Conservation (phyloP, 2,797 vertebrate genomes). For the Megalops cyprinoides region DNA sequence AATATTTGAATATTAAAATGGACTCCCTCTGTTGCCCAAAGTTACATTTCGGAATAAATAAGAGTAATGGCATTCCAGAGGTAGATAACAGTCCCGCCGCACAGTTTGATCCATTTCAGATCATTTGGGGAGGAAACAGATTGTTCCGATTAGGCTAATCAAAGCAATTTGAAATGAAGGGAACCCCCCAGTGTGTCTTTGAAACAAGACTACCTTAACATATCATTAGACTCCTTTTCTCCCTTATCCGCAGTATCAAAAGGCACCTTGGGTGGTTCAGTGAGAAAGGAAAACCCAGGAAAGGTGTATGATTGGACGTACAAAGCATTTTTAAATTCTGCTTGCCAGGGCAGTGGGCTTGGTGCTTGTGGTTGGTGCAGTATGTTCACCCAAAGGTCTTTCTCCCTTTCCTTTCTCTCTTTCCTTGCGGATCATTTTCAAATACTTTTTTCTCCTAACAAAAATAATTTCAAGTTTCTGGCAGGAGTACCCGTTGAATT, state of each 20-base stretch:
- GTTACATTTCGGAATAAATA: background rate
- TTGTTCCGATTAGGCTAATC: background rate
- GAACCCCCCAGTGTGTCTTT: background rate
- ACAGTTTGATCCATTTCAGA: background rate
- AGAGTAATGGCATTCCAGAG: background rate
- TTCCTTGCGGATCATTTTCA: too few species aligned
- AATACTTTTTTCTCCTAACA: background rate
- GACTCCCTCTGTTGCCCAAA: background rate
- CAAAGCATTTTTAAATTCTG: background rate
- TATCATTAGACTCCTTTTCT: background rate
- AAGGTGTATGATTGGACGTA: background rate
- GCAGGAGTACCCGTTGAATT: background rate
- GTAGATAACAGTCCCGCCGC: background rate
- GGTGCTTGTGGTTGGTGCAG: background rate
- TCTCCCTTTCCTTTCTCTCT: background rate
- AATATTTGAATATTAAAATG: background rate
- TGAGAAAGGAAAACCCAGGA: background rate
- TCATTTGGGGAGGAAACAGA: background rate
- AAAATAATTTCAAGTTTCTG: background rate
- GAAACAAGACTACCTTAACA: background rate
- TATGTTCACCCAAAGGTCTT: background rate
- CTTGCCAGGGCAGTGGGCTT: background rate
- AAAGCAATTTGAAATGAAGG: background rate
- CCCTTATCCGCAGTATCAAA: background rate
- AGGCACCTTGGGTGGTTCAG: background rate